Evolutionary conservation across 2,113 vertebrate genomes (phyloP), one percentile per base, ranked within the genome.

Genomic region (Vireo altiloquus): DNA sequence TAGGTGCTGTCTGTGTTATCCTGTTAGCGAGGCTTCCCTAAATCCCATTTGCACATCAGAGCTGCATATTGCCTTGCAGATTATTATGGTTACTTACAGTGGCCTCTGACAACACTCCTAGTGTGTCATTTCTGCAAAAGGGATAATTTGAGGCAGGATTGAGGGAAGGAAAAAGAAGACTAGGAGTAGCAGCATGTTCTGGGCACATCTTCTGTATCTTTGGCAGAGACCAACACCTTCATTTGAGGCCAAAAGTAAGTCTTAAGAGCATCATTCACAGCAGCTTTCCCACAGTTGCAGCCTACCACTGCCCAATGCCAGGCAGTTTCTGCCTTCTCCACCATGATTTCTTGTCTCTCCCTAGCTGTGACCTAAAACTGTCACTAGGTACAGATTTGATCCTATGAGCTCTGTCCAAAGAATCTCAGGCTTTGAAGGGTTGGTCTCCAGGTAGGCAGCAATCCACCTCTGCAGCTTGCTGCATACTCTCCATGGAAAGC

Each of bases 1-100:
- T 94, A 92, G 93, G 94, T 0, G 0, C 37, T 92, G 68, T 31
- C 82, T 75, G 57, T 22, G 37, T 83, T 94, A 93, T 87, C 54
- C 88, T 0, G 0, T 88, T 82, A 87, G 80, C 1, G 8, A 77
- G 80, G 72, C 44, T 40, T 52, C 87, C 54, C 86, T 71, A 75
- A 94, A 96, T 70, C 70, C 68, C 72, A 75, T 88, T 89, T 90
- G 87, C 79, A 75, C 88, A 69, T 95, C 95, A 91, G 81, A 82
- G 57, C 65, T 37, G 40, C 69, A 83, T 10, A 24, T 53, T 92
- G 35, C 89, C 78, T 66, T 60, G 57, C 47, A 74, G 37, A 65
- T 68, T 80, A 63, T 90, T 81, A 72, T 68, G 54, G 57, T 85
- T 78, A 63, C 37, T 83, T 72, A 57, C 9, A 44, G 47, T 1